Percentiles rank a stretch among this genome's conserved stretches.
Conservation (phyloP, 1,140 invertebrate species). For the Eumaeus atala region DNA sequence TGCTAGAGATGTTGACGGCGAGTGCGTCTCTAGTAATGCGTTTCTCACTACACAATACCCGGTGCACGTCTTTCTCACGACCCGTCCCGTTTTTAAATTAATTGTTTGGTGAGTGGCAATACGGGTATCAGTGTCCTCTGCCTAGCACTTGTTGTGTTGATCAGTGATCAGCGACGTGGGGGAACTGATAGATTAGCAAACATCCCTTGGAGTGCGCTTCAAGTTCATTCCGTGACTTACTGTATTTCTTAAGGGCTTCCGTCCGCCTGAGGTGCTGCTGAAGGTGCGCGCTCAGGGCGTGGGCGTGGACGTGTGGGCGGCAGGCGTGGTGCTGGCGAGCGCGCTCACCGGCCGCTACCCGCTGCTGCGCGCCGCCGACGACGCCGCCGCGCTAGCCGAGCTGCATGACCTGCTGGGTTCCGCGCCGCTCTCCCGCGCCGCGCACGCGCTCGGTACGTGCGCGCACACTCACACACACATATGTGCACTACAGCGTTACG, state of each 20-base stretch:
- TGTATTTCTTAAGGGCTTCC: constrained; percentile 79
- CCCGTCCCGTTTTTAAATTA: too few species aligned
- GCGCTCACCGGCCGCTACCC: constrained; percentile 85
- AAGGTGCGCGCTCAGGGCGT: constrained; percentile 44
- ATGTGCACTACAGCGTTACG: constrained; percentile 83
- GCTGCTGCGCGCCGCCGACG: constrained; percentile 87
- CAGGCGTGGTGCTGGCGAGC: constrained; percentile 88
- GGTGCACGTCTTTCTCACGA: too few species aligned
- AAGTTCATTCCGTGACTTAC: too few species aligned
- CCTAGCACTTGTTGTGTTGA: too few species aligned
- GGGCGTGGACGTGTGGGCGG: constrained; percentile 93
- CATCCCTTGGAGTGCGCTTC: too few species aligned
- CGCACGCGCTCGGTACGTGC: constrained; percentile 79
- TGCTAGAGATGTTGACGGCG: too few species aligned
- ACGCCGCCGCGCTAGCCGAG: constrained; percentile 87
- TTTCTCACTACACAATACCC: too few species aligned
- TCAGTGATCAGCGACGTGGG: too few species aligned
- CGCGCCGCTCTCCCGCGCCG: constrained; percentile 79
- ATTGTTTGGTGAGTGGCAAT: too few species aligned
- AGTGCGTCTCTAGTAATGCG: too few species aligned
- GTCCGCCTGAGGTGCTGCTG: constrained; percentile 85
- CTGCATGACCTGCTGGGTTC: constrained; percentile 88
- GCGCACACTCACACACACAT: constrained; percentile 79
- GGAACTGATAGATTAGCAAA: too few species aligned
- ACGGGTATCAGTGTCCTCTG: too few species aligned